Base-by-base conservation (phyloP, 1,140 invertebrate genomes). In the Hyles vespertilio region DNA sequence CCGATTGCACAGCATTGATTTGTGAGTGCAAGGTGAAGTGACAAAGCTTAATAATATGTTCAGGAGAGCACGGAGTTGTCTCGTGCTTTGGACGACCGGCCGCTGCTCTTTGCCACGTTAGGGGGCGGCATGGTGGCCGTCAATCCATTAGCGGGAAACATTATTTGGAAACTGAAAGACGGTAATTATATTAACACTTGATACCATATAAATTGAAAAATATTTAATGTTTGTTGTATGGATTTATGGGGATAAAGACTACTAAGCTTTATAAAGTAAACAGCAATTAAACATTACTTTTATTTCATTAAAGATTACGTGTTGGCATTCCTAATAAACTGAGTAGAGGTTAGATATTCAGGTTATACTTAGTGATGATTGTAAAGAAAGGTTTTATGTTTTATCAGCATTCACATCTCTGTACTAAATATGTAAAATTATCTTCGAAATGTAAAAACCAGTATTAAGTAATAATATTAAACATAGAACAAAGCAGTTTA, bases 131-230 rank as follows among this genome's bases (percentile, higher is more conserved):
- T 99, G 68, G 93, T 95, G 69, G 97, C 96, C 34, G 91, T 99
- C 34, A 95, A 96, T 74, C 94, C 95, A 70, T 88, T 91, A 67
- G 94, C 95, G 50, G 98, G 97, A 62, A 91, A 94, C 83, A 93
- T 96, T 70, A 92, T 94, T 72, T 99, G 98, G 98, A 94, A 93
- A 74, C 92, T 98, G 57, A 94, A 95, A 89, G 96, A 98, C 91
- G 96, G 94, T 95, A 92, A 89, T 67, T 81, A 76, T 67, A 63
- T 36, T 33, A 50, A 11, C 5, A 11, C n/a, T 8, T 48, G 2
- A 5, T 48, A 22, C n/a, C 11, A 5, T 5, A 10, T n/a, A n/a
- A n/a, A 5, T 48, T 47, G 5, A n/a, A 6, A 11, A n/a, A 22
- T 47, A n/a, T 47, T 11, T 4, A 8, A 47, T 47, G 10, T 8